Evolutionary conservation across 2,113 vertebrate genomes (phyloP), one percentile per base, ranked within the genome.

Genomic region (Lynx canadensis): DNA sequence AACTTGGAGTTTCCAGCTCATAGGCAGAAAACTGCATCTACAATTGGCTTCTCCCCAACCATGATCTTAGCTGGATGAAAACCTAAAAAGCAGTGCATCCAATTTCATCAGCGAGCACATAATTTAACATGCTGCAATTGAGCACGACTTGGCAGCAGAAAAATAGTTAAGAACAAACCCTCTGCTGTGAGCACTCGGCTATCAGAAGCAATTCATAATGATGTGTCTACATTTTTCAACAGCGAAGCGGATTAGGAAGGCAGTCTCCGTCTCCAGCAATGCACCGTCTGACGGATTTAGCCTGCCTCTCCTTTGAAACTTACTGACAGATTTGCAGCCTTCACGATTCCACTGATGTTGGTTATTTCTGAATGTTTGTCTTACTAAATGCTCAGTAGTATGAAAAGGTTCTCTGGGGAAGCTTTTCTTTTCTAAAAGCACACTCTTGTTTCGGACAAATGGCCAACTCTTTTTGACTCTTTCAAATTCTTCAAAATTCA

Each of bases 41-140:
- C 78, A 69, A 4, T 33, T 97, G 98, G 96, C 97, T 80, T 91
- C 38, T 91, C 60, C 86, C 95, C 95, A 97, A 69, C 66, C 93
- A 83, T 82, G 92, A 95, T 73, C 89, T 97, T 95, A 95, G 79
- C 73, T 96, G 89, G 92, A 89, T 57, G 92, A 80, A 94, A 95
- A 82, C 73, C 82, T 90, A 45, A 68, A 80, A 73, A 65, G 85
- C 78, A 84, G 19, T 16, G 71, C 31, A 19, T 94, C 85, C 96
- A 93, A 45, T 78, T 79, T 85, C 89, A 83, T 87, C 50, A 55
- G 19, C 45, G 57, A 95, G 69, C 89, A 93, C 88, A 60, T 81
- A 68, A 88, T 92, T 83, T 83, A 91, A 94, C 88, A 41, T 4
- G 50, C 91, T 71, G 82, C 63, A 16, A 38, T 38, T 33, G 63